Conservation (phyloP, 2,888 invertebrate species). For the Dorcus hopei region DNA sequence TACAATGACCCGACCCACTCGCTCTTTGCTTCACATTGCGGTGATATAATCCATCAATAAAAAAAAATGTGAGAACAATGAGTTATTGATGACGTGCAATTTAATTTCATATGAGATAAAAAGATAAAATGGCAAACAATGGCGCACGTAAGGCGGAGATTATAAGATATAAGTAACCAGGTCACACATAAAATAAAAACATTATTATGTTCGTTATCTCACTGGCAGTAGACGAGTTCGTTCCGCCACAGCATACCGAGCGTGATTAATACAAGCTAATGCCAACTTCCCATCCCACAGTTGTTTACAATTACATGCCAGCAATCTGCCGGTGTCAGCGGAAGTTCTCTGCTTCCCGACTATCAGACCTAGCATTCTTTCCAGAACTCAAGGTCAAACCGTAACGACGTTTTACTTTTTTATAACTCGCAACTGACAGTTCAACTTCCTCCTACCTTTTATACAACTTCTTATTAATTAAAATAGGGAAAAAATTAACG, state of each 20-base stretch:
- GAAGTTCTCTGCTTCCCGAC: constrained; percentile 17
- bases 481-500: too few relatives aligned
- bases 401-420: neutral
- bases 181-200: constrained; percentile 25
- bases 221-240: constrained; percentile 21
- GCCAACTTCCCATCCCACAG: constrained; percentile 33
- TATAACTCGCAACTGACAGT: too few relatives aligned
- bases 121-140: constrained; percentile 14
- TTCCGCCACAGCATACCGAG: constrained; percentile 29
- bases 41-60: constrained; percentile 21
- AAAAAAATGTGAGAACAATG: neutral
- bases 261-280: constrained; percentile 25
- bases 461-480: too few relatives aligned
- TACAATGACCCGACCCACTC: constrained; percentile 20
- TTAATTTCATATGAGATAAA: neutral
- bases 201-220: constrained; percentile 20
- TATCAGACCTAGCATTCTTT: constrained; percentile 25
- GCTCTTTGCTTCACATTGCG: constrained; percentile 8
- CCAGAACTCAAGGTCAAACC: constrained; percentile 32
- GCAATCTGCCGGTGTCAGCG: constrained; percentile 22
- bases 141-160: constrained; percentile 19
- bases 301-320: constrained; percentile 30
- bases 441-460: too few relatives aligned
- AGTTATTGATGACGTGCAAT: constrained; percentile 2
- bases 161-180: constrained; percentile 26